Evolutionary conservation across 2,113 vertebrate species (phyloP).

Genomic region (Embiotoca jacksoni): DNA sequence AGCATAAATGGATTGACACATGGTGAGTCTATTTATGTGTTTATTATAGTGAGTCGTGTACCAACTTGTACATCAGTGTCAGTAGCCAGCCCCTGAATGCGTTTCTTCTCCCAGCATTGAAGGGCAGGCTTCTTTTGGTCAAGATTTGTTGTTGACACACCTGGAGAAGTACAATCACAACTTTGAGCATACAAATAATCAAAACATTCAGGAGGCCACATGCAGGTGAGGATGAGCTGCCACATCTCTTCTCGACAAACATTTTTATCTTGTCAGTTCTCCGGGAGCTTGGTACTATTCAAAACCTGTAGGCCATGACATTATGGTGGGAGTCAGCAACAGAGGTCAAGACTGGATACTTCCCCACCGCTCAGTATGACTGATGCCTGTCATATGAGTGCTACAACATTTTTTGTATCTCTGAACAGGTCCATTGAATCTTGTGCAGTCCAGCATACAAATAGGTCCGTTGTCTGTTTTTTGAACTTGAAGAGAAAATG

Average conservation of each 20-base stretch:
- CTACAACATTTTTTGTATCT: background rate
- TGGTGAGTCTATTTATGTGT: background rate
- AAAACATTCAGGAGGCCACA: background rate
- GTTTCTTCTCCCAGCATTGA: background rate
- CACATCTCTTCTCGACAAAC: background rate
- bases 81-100: background rate
- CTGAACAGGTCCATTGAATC: background rate
- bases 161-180: background rate
- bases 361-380: background rate
- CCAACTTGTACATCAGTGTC: constrained; percentile 1
- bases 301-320: constrained; percentile 6
- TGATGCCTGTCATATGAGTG: background rate
- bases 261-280: constrained; percentile 18
- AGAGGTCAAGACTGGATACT: background rate
- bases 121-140: background rate
- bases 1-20: background rate
- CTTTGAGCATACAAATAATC: background rate
- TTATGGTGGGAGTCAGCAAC: background rate
- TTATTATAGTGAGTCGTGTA: background rate
- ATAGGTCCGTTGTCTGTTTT: too few relatives aligned
- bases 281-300: constrained; percentile 11
- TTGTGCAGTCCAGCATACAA: background rate
- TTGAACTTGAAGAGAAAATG: too few relatives aligned
- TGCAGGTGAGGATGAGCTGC: background rate
- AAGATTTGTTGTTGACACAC: constrained; percentile 3